Percentiles rank a stretch among this genome's conserved stretches.
Conservation (phyloP, 2,113 vertebrate genomes). For the Hipposideros armiger region DNA sequence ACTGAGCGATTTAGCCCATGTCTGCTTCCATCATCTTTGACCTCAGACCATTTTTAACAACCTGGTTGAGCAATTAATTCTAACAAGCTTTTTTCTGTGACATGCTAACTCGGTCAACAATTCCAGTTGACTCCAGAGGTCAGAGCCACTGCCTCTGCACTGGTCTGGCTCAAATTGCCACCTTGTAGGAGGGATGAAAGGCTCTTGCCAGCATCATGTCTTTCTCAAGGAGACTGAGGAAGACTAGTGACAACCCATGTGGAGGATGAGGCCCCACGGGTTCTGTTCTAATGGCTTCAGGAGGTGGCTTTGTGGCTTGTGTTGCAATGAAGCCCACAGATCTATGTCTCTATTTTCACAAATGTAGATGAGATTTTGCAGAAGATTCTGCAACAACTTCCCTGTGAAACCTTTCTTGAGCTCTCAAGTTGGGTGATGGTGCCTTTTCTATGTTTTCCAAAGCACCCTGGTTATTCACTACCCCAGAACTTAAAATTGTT, state of each 20-base stretch:
- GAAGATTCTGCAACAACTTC: neutral
- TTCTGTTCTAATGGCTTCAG: neutral
- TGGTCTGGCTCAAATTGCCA: neutral
- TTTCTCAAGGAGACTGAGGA: neutral
- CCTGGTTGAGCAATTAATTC: neutral
- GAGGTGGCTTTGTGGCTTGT: neutral
- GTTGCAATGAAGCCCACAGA: neutral
- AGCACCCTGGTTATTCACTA: neutral
- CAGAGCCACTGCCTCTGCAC: neutral
- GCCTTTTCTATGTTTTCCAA: neutral
- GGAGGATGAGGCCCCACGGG: too few relatives aligned
- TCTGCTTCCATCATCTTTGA: neutral
- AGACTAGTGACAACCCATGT: neutral
- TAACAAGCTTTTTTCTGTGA: neutral
- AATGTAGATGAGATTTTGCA: neutral
- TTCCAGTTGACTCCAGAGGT: neutral
- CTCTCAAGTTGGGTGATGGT: neutral
- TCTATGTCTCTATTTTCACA: neutral
- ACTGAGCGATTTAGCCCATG: neutral
- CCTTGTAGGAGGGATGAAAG: neutral
- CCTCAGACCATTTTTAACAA: neutral
- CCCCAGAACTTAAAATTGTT: neutral
- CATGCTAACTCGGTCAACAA: neutral
- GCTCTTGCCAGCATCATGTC: too few relatives aligned
- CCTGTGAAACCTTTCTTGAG: neutral